These are phyloP conservation scores for Leptobrachium leishanense DNA, from an alignment of 2,113 vertebrate species.

Conservation along the genomic window DNA sequence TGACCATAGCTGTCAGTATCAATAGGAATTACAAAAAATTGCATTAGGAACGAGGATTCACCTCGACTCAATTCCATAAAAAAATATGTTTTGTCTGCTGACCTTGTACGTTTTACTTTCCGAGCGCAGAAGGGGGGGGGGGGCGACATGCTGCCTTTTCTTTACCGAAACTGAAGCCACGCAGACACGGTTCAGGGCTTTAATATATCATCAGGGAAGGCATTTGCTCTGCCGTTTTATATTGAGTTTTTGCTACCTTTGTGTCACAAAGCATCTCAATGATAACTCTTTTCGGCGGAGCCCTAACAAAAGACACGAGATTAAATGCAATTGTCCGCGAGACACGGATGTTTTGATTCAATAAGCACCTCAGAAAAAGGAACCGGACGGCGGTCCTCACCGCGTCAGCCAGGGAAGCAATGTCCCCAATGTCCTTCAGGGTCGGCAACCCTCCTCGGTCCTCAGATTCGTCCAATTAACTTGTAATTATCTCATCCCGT, in stretches of 20 bases:
- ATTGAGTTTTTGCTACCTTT: slow-evolving; percentile 19
- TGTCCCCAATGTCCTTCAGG: no score
- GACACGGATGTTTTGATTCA: background rate
- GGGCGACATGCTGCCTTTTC: slow-evolving; percentile 7
- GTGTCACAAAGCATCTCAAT: slow-evolving; percentile 24
- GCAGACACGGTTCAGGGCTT: slow-evolving; percentile 4
- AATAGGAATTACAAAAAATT: slow-evolving; percentile 69
- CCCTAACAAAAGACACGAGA: slow-evolving; percentile 10
- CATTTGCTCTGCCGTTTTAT: slow-evolving; percentile 1
- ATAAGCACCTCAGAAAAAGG: background rate
- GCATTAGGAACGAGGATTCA: slow-evolving; percentile 76
- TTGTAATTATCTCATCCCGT: no score
- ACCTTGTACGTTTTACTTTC: slow-evolving; percentile 67
- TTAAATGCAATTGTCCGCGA: slow-evolving; percentile 10
- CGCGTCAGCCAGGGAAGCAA: no score
- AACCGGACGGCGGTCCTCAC: no score
- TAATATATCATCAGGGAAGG: slow-evolving; percentile 28
- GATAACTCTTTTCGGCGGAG: slow-evolving; percentile 20
- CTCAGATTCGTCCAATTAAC: no score
- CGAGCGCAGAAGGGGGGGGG: slow-evolving; percentile 51
- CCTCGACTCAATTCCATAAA: slow-evolving; percentile 74
- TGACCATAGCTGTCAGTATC: slow-evolving; percentile 74
- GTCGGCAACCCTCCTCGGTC: no score
- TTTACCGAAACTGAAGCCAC: slow-evolving; percentile 24
- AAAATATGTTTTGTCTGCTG: slow-evolving; percentile 69